Base-by-base conservation (phyloP, 2,113 vertebrate genomes). In the Mesoclemmys tuberculata region DNA sequence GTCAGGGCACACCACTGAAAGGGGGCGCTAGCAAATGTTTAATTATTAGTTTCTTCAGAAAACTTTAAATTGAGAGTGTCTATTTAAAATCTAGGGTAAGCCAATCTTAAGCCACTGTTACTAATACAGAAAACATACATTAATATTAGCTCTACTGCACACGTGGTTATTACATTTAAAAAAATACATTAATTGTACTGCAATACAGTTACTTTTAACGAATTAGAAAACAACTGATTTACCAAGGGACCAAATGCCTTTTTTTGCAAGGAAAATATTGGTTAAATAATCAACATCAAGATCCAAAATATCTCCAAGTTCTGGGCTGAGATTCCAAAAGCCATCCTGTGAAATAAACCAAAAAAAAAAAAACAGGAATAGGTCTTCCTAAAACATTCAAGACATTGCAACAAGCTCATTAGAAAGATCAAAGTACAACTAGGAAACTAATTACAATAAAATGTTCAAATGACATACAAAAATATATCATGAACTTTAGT, bases 191-290 rank as follows among this genome's bases (percentile, higher is more conserved):
- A 89, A 86, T 11, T 61, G 35, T 1, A 41, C 41, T 19, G 52
- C 46, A 80, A 6, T 75, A 27, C 38, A 61, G 31, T 61, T 44
- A 27, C 77, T 93, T 88, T 93, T 85, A 89, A 88, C 82, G 46
- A 91, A 93, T 35, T 46, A 75, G 27, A 71, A 58, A 90, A 90
- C 71, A 29, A 87, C 54, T 56, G 89, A 94, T 95, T 96, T 98
- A 98, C 99, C 99, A 48, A 99, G 97, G 92, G 99, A 99, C 16
- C 27, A 48, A 97, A 99, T 99, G 93, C 98, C 99, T 96, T 98
- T 99, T 95, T 97, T 96, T 61, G 97, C 96, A 90, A 99, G 98
- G 95, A 98, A 99, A 64, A 93, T 95, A 51, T 98, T 97, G 74
- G 96, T 97, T 88, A 99, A 98, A 93, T 94, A 54, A 88, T 97